Evolutionary conservation across 2,888 invertebrate species (phyloP), one percentile per base, ranked within the genome.

Genomic region (Dicycla oo): DNA sequence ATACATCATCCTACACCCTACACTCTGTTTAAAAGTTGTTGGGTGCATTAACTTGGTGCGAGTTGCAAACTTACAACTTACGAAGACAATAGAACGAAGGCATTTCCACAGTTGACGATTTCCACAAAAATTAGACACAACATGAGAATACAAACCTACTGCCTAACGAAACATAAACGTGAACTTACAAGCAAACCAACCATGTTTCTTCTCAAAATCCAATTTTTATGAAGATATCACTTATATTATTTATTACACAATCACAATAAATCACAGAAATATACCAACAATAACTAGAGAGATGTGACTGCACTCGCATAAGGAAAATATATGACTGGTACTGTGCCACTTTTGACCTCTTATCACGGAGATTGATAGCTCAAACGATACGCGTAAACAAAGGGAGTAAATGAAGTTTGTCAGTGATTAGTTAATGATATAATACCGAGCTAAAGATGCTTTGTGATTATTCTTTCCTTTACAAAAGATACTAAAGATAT

Each of bases 151-250:
- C n/a, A 45, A 38, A 13, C 58, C n/a, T 18, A 2, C 18, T 10
- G 23, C 1, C 18, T 23, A 49, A 56, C 20, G 15, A 60, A 7
- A 58, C 23, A 30, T 7, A 43, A 43, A 58, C 2, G 1, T 23
- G 5, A 66, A 92, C 92, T 92, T 88, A 93, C 93, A 83, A 85
- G 67, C 63, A 92, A 71, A 86, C 92, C 92, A 23, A 89, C 89
- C 92, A 93, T 93, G 51, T 64, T 84, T 51, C 38, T 40, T 57
- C 30, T 7, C 18, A n/a, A 53, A 47, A n/a, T 18, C 18, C n/a
- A 26, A 45, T 23, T 26, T 18, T 61, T 45, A 7, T 51, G 40
- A 63, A n/a, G 18, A 65, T 65, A 71, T 23, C 58, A 54, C 69
- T 57, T 72, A 54, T 30, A 45, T 69, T 78, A 13, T 58, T n/a